Evolutionary conservation across 2,888 invertebrate genomes (phyloP), one percentile per base, ranked within the genome.

Genomic region (Spialia ferax): DNA sequence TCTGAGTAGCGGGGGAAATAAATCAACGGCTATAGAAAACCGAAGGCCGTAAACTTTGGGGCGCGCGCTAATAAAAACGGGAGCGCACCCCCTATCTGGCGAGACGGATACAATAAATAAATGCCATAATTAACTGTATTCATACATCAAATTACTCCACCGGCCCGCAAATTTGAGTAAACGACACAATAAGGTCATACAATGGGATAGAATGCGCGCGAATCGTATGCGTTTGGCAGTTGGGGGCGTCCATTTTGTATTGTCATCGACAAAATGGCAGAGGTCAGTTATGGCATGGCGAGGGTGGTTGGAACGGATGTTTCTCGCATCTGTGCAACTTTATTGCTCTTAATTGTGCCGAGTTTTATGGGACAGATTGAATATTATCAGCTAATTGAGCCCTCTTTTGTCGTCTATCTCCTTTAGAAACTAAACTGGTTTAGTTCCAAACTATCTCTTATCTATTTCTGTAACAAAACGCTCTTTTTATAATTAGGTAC

Each of bases 21-120:
- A 88, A 87, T 88, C 87, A 84, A 79, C 81, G 77, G 71, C 77
- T 68, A 76, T 74, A 77, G 81, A 83, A 84, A 81, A 84, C 80
- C 81, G 75, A 76, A 75, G 29, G 60, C 67, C 81, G 77, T 81
- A 78, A 77, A 80, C 74, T 78, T 82, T 80, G 74, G 87, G 88
- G 87, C 80, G 82, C 80, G 77, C 79, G 83, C 83, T 83, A 85
- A 87, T 87, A 87, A 87, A 87, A 87, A 83, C 81, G 79, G 83
- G 86, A 86, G 85, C 81, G 79, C 77, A 76, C 71, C 82, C 79
- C 71, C 66, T 63, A 76, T 71, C 76, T 82, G 83, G 81, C 82
- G 89, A 86, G 88, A 91, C 84, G 89, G 88, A 89, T 88, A 91
- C 90, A 90, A 90, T 89, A 91, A 89, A 90, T 91, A 89, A 89